phyloP scores from a whole-genome alignment of 1,140 invertebrate genomes.

The Apis mellifera region Amel_HAv3.1 CM009932.2:9077501-9078000 shows the following conservation, averaged over 20 bases:
- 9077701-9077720: constrained; percentile 54
- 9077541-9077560: too few species aligned
- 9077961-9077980: not conserved
- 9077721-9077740: constrained; percentile 53
- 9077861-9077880: constrained; percentile 19
- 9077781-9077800: constrained; percentile 49
- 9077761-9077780: constrained; percentile 42
- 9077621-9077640: not conserved
- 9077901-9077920: not conserved
- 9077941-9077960: too few species aligned
- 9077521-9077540: too few species aligned
- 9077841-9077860: constrained; percentile 33
- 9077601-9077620: not conserved
- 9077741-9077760: constrained; percentile 45
- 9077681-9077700: constrained; percentile 28
- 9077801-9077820: constrained; percentile 48
- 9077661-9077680: not conserved
- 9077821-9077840: constrained; percentile 39
- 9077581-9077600: not conserved
- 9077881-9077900: not conserved
- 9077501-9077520: not conserved
- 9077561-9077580: not conserved
- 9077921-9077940: not conserved
- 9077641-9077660: not conserved
- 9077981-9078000: not conserved